These are phyloP conservation scores for Chalcosyrphus nemorum DNA, from an alignment of 2,888 invertebrate species.

Conservation along the genomic window DNA sequence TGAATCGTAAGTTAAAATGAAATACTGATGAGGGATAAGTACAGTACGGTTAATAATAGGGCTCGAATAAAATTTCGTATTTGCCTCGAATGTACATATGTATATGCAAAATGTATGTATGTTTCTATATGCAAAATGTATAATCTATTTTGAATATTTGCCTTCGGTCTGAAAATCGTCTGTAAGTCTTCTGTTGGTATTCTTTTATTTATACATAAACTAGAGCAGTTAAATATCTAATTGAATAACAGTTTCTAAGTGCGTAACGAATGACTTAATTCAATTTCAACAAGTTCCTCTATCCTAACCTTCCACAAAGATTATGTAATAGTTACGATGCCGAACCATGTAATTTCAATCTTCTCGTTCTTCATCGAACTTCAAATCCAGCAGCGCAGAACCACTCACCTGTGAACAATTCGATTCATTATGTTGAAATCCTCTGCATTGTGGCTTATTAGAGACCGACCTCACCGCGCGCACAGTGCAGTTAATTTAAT, in stretches of 20 bases:
- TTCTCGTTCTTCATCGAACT: neutral
- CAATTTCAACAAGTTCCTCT: neutral
- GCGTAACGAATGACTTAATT: neutral
- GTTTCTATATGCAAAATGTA: too few relatives aligned
- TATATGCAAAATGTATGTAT: too few relatives aligned
- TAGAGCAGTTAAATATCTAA: too few relatives aligned
- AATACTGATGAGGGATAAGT: too few relatives aligned
- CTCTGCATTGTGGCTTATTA: slow-evolving; percentile 21
- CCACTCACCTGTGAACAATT: slow-evolving; percentile 69
- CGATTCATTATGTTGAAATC: slow-evolving; percentile 64
- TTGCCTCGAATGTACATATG: too few relatives aligned
- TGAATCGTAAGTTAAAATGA: too few relatives aligned
- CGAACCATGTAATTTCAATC: slow-evolving; percentile 5
- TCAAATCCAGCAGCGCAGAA: slow-evolving; percentile 21
- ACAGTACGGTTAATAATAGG: too few relatives aligned
- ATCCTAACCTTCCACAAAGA: slow-evolving; percentile 13
- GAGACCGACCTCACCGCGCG: neutral
- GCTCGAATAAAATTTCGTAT: too few relatives aligned
- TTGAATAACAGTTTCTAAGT: neutral
- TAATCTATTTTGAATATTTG: too few relatives aligned
- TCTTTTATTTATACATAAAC: too few relatives aligned
- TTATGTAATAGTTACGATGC: slow-evolving; percentile 41
- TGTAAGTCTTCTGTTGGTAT: too few relatives aligned
- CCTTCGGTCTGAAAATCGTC: too few relatives aligned
- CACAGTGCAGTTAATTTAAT: slow-evolving; percentile 64